Evolutionary conservation across 2,113 vertebrate species (phyloP).

Genomic region (Scortum barcoo): DNA sequence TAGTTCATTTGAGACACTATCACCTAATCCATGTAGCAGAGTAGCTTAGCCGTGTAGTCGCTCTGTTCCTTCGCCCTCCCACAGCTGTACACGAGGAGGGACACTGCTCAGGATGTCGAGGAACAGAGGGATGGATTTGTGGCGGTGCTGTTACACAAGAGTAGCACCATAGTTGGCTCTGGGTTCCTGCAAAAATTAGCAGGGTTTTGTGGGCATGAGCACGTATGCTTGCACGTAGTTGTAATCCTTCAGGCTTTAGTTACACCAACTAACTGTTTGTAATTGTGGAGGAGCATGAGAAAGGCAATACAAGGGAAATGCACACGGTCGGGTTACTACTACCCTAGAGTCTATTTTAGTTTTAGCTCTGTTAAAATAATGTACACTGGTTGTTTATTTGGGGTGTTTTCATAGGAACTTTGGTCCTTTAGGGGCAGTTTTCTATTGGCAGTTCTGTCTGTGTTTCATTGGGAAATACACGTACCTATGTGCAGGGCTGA

Average conservation of each 20-base stretch:
- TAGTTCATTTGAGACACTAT: constrained; percentile 23
- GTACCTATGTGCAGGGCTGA: not conserved
- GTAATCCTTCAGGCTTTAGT: constrained; percentile 8
- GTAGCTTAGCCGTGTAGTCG: constrained; percentile 44
- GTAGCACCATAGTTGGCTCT: not conserved
- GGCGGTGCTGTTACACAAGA: not conserved
- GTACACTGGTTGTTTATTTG: not conserved
- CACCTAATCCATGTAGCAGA: constrained; percentile 53
- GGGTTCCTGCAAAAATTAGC: not conserved
- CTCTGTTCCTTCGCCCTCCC: constrained; percentile 16
- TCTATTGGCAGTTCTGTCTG: not conserved
- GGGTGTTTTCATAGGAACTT: not conserved
- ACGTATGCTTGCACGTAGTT: not conserved
- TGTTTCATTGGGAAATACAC: not conserved
- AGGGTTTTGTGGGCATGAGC: not conserved
- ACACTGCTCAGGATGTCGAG: constrained; percentile 12
- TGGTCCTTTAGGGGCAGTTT: not conserved
- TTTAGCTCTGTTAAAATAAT: not conserved
- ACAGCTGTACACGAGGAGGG: not conserved
- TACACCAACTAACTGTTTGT: constrained; percentile 2
- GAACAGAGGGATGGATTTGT: constrained; percentile 7
- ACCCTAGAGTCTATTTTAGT: not conserved
- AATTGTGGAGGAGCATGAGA: constrained; percentile 6
- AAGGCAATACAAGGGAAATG: not conserved
- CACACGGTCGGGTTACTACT: not conserved